A percentile compares a stretch with the other conserved stretches of the same genome.
Evolutionary conservation across 2,888 invertebrate species (phyloP).

Genomic region (Scaptomyza polygonia): DNA sequence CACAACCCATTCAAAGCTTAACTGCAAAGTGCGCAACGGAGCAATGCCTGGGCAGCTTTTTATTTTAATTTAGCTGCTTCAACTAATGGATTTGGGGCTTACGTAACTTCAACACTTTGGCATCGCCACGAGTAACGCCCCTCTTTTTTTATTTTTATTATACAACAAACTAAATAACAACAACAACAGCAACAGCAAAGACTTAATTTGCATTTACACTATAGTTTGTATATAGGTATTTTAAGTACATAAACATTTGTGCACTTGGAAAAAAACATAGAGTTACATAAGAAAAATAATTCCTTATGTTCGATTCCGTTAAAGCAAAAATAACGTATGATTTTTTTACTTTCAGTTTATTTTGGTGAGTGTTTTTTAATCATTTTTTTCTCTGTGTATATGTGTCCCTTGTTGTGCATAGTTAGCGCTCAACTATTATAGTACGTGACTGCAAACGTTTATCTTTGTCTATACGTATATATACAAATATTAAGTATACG

Average conservation of each 20-base stretch:
- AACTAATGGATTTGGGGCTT: conserved; percentile 79
- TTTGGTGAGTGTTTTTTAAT: neutral
- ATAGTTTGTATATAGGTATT: conserved; percentile 25
- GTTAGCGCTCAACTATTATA: conserved; percentile 56
- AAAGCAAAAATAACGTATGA: neutral
- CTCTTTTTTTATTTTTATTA: conserved; percentile 6
- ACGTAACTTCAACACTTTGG: conserved; percentile 78
- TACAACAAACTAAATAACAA: conserved; percentile 12
- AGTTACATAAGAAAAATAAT: no score
- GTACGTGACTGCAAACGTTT: conserved; percentile 57
- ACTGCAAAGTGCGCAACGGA: conserved; percentile 22
- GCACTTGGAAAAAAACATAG: neutral
- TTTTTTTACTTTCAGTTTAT: neutral
- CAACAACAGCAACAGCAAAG: conserved; percentile 24
- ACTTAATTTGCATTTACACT: conserved; percentile 74
- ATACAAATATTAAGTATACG: conserved; percentile 67
- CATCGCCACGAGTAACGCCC: conserved; percentile 46
- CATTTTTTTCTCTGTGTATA: conserved; percentile 1
- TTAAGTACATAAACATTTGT: neutral
- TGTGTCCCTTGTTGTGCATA: neutral
- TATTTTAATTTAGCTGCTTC: conserved; percentile 79
- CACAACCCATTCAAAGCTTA: conserved; percentile 3
- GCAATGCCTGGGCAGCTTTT: conserved; percentile 49
- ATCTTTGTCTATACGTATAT: conserved; percentile 55
- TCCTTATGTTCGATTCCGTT: no score